Base-by-base conservation (phyloP, 2,113 vertebrate species). In the Athene noctua region DNA sequence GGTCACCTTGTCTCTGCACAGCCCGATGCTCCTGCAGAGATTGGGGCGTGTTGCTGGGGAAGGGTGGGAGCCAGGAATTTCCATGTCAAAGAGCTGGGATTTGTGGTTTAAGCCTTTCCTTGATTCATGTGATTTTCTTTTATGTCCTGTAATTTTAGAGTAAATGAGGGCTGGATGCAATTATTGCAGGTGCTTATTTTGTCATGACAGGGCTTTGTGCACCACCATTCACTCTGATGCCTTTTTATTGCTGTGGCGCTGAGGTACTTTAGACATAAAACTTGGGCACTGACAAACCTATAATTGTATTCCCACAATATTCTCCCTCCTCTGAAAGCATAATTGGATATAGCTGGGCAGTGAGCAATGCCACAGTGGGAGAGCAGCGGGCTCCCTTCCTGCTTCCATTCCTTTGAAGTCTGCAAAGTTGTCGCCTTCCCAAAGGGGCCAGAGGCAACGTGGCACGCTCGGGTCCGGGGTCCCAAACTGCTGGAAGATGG, bases 111-210 rank as follows among this genome's bases (percentile, higher is more conserved):
- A 80, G 67, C 78, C 58, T 84, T 75, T 23, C 42, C 86, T 90
- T 38, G 29, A 80, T 84, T 62, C 52, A 1, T 67, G 62, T 75
- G 29, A 27, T 92, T 92, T 92, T 79, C 78, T 72, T 90, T 47
- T 27, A 22, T 19, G 54, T 85, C 54, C 82, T 63, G 58, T 80
- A 80, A 77, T 88, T 90, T 58, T 23, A 27, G 75, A 47, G 86
- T 63, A 75, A 86, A 42, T 27, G 78, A 84, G 86, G 86, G 73
- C 68, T 44, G 82, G 81, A 10, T 71, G 63, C 73, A 67, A 59
- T 90, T 94, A 77, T 38, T 88, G 82, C 90, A 54, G 79, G 58
- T 71, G 57, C 78, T 94, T 62, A 63, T 90, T 96, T 89, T 57
- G 79, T 57, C 63, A 2, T 38, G 86, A 44, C 54, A 59, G 79